Conservation (phyloP, 2,888 invertebrate genomes). For the Patella ulyssiponensis region DNA sequence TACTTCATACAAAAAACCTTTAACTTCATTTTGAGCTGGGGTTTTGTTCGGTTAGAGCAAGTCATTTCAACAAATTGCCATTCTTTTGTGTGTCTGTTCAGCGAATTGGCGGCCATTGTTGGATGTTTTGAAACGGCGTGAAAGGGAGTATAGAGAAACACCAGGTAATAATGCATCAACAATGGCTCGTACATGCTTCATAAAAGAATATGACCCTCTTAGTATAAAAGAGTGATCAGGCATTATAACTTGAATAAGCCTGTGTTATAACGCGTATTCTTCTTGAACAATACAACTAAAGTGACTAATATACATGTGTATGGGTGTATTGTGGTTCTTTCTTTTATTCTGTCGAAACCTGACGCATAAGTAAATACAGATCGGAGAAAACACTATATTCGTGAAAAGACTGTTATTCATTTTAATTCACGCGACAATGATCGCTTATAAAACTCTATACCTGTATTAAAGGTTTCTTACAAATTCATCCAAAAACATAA, state of each 20-base stretch:
- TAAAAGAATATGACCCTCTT: conserved; percentile 6
- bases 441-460: conserved; percentile 9
- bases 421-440: conserved; percentile 9
- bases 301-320: conserved; percentile 5
- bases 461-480: conserved; percentile 7
- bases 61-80: conserved; percentile 12
- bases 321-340: not conserved
- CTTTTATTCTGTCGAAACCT: conserved; percentile 2
- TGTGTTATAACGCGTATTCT: too few relatives aligned
- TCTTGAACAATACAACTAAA: not conserved
- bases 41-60: conserved; percentile 3
- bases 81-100: conserved; percentile 1
- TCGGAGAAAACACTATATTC: not conserved
- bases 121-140: conserved; percentile 7
- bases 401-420: conserved; percentile 12
- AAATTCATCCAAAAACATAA: conserved; percentile 2
- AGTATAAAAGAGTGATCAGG: conserved; percentile 3
- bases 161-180: not conserved
- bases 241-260: not conserved
- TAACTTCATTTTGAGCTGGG: not conserved
- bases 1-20: not conserved
- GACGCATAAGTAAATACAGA: conserved; percentile 7
- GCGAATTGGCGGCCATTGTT: not conserved
- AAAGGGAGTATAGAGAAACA: not conserved
- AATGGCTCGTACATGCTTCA: conserved; percentile 2